phyloP scores from a whole-genome alignment of 2,797 vertebrate species.

The Rhadinocentrus ornatus region DNA sequence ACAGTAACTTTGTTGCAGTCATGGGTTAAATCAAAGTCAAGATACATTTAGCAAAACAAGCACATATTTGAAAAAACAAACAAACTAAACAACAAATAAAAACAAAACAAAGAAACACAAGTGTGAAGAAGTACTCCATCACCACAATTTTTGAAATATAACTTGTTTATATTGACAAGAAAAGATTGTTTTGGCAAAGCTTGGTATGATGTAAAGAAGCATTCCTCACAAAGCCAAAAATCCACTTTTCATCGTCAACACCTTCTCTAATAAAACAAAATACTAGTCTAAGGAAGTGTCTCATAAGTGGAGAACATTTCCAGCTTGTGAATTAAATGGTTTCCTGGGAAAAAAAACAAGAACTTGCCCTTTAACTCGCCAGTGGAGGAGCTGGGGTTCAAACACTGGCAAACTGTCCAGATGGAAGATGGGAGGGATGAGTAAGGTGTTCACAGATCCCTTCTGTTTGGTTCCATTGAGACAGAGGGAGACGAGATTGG shows the following conservation, averaged over 20 bases:
- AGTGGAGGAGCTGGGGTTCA: conserved; percentile 62
- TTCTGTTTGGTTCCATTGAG: conserved; percentile 76
- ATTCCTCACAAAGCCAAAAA: conserved; percentile 3
- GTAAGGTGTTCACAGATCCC: conserved; percentile 76
- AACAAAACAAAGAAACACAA: no score
- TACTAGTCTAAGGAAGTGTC: not conserved
- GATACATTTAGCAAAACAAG: no score
- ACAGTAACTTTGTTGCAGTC: not conserved
- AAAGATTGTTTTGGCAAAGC: not conserved
- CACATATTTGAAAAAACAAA: no score
- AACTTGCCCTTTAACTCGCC: conserved; percentile 59
- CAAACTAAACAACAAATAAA: no score
- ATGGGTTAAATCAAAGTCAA: not conserved
- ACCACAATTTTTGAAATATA: not conserved
- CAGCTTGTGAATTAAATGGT: conserved; percentile 37
- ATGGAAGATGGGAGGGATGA: conserved; percentile 80
- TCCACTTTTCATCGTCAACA: not conserved
- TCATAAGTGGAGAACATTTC: conserved; percentile 10
- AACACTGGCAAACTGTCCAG: conserved; percentile 72
- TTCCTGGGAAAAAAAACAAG: conserved; percentile 6
- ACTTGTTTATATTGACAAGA: not conserved
- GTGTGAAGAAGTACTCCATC: no score
- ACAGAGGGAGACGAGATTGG: conserved; percentile 76
- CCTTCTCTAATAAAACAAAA: conserved; percentile 7
- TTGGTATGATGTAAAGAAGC: not conserved